Conservation (phyloP, 2,797 vertebrate species). For the Trachops cirrhosus region DNA sequence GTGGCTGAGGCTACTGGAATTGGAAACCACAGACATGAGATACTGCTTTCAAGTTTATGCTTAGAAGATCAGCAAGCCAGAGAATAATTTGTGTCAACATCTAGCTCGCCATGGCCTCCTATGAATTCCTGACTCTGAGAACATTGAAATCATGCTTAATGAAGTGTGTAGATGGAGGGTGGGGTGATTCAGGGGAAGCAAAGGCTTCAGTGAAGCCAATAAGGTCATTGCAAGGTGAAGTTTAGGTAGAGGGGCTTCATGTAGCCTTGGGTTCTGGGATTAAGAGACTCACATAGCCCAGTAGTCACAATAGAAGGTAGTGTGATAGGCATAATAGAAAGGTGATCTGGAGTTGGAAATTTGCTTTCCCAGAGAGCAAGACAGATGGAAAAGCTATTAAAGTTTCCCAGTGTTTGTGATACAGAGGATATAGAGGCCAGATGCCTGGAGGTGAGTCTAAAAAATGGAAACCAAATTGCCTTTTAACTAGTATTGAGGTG, state of each 20-base stretch:
- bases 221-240: background rate
- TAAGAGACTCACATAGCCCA: background rate
- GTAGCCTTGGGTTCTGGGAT: background rate
- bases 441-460: background rate
- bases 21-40: background rate
- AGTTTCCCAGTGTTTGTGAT: background rate
- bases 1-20: background rate
- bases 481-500: background rate
- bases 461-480: background rate
- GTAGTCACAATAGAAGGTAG: background rate
- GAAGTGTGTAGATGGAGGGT: fast-evolving
- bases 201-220: background rate
- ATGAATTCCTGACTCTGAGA: constrained; percentile 16
- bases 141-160: background rate
- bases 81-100: background rate
- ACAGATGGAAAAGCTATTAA: background rate
- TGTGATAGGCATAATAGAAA: background rate
- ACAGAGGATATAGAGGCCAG: background rate
- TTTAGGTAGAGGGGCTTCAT: background rate
- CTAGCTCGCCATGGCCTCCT: constrained; percentile 13
- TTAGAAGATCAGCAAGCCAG: background rate
- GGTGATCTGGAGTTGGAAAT: background rate
- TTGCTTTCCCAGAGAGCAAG: background rate
- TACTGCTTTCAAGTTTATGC: background rate
- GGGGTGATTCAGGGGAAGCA: background rate